Evolutionary conservation across 2,113 vertebrate species (phyloP).

Genomic region (Phrynosoma blainvillii): DNA sequence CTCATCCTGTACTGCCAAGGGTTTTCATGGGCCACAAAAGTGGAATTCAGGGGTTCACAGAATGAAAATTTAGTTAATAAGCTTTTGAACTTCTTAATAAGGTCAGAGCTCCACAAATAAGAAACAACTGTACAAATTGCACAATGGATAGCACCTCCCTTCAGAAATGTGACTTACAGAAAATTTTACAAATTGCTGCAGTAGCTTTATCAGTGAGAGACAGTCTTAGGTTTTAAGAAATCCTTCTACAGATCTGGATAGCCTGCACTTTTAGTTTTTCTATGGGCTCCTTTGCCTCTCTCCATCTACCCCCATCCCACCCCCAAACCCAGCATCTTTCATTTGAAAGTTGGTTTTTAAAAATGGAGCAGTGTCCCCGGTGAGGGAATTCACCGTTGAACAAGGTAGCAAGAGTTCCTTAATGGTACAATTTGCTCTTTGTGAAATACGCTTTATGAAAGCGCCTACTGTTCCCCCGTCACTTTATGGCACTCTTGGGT

Average conservation of each 20-base stretch:
- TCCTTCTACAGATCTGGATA: neutral
- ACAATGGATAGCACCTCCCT: neutral
- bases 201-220: neutral
- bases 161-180: neutral
- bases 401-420: slow-evolving; percentile 56
- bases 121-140: too few relatives aligned
- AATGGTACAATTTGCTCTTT: slow-evolving; percentile 71
- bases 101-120: neutral
- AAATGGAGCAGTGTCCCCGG: slow-evolving; percentile 34
- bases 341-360: slow-evolving; percentile 42
- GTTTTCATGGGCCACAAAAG: too few relatives aligned
- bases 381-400: slow-evolving; percentile 49
- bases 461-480: slow-evolving; percentile 61
- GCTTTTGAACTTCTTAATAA: too few relatives aligned
- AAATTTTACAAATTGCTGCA: accelerated
- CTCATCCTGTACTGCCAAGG: too few relatives aligned
- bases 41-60: too few relatives aligned
- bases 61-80: too few relatives aligned
- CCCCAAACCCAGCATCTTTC: neutral
- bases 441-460: slow-evolving; percentile 61
- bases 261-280: neutral
- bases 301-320: neutral
- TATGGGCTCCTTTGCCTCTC: neutral
- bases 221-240: neutral
- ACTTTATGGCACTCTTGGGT: slow-evolving; percentile 36